These are phyloP conservation scores for Drosophila lowei DNA, from an alignment of 1,140 invertebrate species.

Conservation along the genomic window DNA sequence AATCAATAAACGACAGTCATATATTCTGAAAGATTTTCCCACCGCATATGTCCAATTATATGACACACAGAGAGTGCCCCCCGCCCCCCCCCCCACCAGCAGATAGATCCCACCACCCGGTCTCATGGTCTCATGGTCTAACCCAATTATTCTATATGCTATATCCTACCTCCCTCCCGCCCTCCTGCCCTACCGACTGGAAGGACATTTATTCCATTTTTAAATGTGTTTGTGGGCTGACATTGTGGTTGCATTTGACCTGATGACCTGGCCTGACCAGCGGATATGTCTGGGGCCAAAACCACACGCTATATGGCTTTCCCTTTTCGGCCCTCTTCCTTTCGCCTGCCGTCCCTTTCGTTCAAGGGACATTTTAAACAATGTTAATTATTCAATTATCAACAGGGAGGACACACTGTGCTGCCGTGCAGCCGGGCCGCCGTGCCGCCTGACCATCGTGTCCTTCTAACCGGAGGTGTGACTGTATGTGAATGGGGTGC, in stretches of 20 bases:
- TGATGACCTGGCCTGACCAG: conserved; percentile 55
- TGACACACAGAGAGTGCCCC: conserved; percentile 33
- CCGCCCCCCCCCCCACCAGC: not conserved
- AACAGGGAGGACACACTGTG: conserved; percentile 37
- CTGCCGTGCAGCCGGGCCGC: conserved; percentile 16
- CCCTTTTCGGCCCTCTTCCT: not conserved
- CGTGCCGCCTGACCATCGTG: conserved; percentile 21
- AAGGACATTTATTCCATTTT: conserved; percentile 3
- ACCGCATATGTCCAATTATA: conserved; percentile 66
- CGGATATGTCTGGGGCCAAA: conserved; percentile 32
- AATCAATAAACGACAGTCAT: conserved; percentile 73
- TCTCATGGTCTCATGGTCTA: conserved; percentile 18
- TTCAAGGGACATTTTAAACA: conserved; percentile 70
- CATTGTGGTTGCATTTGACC: conserved; percentile 79
- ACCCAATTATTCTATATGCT: conserved; percentile 53
- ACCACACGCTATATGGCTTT: conserved; percentile 6
- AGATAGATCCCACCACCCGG: too few species aligned
- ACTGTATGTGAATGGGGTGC: conserved; percentile 13
- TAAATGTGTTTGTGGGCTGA: conserved; percentile 63
- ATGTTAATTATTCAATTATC: conserved; percentile 82
- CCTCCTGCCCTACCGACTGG: too few species aligned
- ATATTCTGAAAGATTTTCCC: conserved; percentile 65
- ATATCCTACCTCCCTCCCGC: not conserved
- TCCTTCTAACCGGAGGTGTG: conserved; percentile 50
- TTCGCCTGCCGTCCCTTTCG: not conserved